phyloP scores from a whole-genome alignment of 2,888 invertebrate genomes.

The Xanthia togata region DNA sequence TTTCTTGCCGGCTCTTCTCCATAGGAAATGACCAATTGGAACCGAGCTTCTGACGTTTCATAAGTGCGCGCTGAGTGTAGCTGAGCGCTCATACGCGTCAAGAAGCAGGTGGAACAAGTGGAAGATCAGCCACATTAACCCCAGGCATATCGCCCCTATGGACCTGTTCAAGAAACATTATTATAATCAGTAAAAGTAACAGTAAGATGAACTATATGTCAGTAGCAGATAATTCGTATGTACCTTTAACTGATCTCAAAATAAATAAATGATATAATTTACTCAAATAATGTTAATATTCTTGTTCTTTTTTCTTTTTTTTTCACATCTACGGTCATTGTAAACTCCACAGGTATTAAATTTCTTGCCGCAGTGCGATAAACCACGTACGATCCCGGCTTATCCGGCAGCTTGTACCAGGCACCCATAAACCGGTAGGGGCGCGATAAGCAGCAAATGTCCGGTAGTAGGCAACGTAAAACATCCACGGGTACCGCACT shows the following conservation, averaged over 20 bases:
- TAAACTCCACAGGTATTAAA: constrained; percentile 12
- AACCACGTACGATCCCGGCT: constrained; percentile 15
- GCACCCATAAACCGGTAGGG: constrained; percentile 34
- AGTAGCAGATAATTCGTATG: no score
- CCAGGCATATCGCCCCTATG: constrained; percentile 72
- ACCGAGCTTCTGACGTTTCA: no score
- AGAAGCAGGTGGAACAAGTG: constrained; percentile 78
- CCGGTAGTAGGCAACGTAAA: constrained; percentile 39
- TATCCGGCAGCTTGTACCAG: constrained; percentile 38
- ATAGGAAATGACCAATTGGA: no score
- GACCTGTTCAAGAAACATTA: constrained; percentile 65
- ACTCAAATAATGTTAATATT: no score
- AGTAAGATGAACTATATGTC: neutral
- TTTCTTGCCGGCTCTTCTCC: no score
- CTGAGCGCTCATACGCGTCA: constrained; percentile 78
- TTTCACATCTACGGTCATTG: neutral
- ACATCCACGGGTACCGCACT: constrained; percentile 14
- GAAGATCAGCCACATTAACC: constrained; percentile 75
- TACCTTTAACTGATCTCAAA: no score
- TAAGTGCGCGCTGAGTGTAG: constrained; percentile 74
- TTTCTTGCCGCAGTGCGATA: constrained; percentile 41
- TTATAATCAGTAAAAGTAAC: neutral
- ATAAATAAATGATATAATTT: no score
- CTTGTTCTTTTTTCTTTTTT: no score
- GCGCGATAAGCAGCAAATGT: constrained; percentile 50